These are phyloP conservation scores for Passer domesticus DNA, from an alignment of 2,113 vertebrate genomes.

Conservation along the genomic window DNA sequence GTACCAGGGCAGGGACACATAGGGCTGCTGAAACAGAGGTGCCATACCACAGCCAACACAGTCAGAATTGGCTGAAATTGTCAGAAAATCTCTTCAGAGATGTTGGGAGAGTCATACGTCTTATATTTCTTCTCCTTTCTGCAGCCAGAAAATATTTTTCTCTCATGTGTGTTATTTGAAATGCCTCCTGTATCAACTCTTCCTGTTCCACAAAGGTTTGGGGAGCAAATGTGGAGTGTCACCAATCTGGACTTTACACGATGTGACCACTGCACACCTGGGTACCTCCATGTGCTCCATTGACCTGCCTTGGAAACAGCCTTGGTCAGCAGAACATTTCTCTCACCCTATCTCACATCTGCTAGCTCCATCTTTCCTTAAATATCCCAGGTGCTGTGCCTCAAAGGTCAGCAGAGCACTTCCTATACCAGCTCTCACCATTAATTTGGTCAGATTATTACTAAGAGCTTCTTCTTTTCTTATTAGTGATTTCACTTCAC, in stretches of 20 bases:
- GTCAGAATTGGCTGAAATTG: background rate
- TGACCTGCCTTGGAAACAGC: background rate
- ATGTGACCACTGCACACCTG: background rate
- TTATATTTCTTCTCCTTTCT: background rate
- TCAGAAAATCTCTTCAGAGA: background rate
- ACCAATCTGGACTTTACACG: background rate
- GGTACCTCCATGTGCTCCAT: background rate
- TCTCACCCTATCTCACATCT: background rate
- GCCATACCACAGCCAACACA: fast-evolving
- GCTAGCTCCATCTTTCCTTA: background rate
- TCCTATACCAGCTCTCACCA: background rate
- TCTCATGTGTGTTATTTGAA: background rate
- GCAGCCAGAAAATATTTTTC: background rate
- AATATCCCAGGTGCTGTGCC: background rate
- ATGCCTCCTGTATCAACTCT: background rate
- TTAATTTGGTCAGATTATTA: background rate
- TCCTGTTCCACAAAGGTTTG: background rate
- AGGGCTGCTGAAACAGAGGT: background rate
- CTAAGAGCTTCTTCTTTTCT: background rate
- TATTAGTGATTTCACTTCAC: background rate
- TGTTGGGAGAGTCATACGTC: background rate
- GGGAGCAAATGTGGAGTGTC: background rate
- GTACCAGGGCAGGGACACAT: background rate
- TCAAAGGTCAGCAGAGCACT: background rate
- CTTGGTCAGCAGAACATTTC: background rate